phyloP scores from a whole-genome alignment of 1,140 invertebrate genomes.

The Leptinotarsa texana region DNA sequence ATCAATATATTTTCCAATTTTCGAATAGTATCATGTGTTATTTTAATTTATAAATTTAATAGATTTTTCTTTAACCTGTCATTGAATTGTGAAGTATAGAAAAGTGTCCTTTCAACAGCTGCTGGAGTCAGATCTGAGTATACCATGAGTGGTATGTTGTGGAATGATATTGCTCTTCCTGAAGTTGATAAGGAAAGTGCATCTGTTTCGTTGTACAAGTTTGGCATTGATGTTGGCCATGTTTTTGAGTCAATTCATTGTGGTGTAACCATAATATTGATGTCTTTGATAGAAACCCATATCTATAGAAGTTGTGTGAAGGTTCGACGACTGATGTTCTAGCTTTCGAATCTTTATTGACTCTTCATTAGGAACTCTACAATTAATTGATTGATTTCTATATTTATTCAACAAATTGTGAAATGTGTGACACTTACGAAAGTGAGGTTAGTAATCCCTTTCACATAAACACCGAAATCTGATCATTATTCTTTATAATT shows the following conservation, averaged over 20 bases:
- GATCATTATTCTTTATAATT: no score
- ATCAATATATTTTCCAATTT: neutral
- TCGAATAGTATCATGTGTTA: neutral
- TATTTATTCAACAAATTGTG: no score
- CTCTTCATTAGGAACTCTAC: no score
- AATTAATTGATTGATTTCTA: no score
- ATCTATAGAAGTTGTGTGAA: no score
- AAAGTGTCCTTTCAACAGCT: neutral
- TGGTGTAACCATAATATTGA: no score
- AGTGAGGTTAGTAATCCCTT: no score
- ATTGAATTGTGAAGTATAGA: neutral
- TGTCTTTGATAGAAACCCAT: no score
- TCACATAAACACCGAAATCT: no score
- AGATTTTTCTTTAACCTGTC: neutral
- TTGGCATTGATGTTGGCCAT: neutral
- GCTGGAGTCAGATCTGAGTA: neutral
- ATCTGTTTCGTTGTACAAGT: neutral
- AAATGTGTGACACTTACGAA: no score
- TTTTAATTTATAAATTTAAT: neutral
- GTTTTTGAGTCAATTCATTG: neutral
- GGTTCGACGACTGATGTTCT: no score
- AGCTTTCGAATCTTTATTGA: no score
- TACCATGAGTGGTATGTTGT: neutral
- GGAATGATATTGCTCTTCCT: neutral
- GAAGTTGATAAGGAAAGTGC: neutral